These are phyloP conservation scores for Argynnis bischoffii DNA, from an alignment of 2,888 invertebrate genomes.

Conservation along the genomic window DNA sequence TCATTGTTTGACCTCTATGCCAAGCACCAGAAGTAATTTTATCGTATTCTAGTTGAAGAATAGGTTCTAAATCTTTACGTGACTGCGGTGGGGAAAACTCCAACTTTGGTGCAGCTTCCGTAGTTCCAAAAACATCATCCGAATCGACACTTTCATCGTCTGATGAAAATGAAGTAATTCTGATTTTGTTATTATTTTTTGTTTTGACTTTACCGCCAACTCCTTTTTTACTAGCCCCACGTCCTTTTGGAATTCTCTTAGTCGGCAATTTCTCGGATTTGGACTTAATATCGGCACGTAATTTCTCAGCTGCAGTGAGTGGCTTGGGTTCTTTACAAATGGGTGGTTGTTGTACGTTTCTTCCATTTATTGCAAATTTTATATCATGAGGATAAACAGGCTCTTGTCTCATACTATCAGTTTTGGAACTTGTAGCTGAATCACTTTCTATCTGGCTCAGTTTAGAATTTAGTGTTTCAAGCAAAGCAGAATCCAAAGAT, in stretches of 20 bases:
- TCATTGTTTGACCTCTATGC: conserved; percentile 88
- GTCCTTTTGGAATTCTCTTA: conserved; percentile 84
- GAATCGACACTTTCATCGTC: conserved; percentile 90
- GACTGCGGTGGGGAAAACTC: conserved; percentile 90
- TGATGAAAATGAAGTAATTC: conserved; percentile 89
- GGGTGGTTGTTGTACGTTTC: conserved; percentile 67
- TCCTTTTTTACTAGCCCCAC: conserved; percentile 83
- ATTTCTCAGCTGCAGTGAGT: conserved; percentile 74
- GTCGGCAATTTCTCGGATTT: conserved; percentile 84
- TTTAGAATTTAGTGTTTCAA: conserved; percentile 87
- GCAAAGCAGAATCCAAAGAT: conserved; percentile 84
- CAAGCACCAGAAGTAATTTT: conserved; percentile 85
- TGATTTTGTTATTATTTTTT: conserved; percentile 86
- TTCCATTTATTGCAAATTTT: conserved; percentile 78
- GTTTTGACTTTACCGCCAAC: conserved; percentile 82
- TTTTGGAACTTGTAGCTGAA: conserved; percentile 88
- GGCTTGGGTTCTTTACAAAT: conserved; percentile 71
- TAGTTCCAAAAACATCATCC: conserved; percentile 89
- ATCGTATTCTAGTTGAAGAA: conserved; percentile 87
- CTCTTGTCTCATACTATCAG: conserved; percentile 85
- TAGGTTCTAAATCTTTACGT: conserved; percentile 88
- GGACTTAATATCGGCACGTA: conserved; percentile 78
- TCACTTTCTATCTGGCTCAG: conserved; percentile 89
- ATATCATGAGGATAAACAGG: conserved; percentile 79
- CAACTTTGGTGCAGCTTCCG: conserved; percentile 87